Evolutionary conservation across 2,888 invertebrate species (phyloP), one percentile per base, ranked within the genome.

Genomic region (Drosophila kanekoi): DNA sequence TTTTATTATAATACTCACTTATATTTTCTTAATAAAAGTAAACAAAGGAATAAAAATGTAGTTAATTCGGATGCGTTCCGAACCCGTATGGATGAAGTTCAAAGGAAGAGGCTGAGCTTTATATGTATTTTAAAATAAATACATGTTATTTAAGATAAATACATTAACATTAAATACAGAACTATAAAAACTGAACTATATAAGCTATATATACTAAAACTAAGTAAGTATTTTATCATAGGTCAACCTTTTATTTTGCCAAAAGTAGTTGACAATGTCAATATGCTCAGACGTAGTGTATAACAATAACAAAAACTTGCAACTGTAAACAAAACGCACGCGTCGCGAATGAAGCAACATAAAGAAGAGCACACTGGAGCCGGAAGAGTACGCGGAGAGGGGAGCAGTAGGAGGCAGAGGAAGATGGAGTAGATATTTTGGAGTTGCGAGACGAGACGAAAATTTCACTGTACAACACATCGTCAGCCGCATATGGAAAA

Each of bases 401-500:
- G 5, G 0, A 9, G 9, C 0, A 5, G 38, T 1, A 11, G 18
- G 16, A 40, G 35, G 18, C 14, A 40, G 35, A 2, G 5, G 8
- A 1, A 11, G 10, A 37, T 32, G 16, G 11, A 37, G 37, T 20
- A 28, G 13, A 14, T 18, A 18, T n/a, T 20, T 40, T 56, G 20
- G 14, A 67, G 72, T 49, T 51, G 20, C 48, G 35, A 79, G 68
- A 68, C 64, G 63, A 81, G 63, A 72, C 61, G 78, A 75, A 81
- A 82, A 84, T 85, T 87, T 82, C 87, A 76, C 82, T 87, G 70
- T 48, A 52, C 59, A 67, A 11, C 64, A 49, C 73, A 45, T 47
- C 66, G 51, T 58, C 77, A 45, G 84, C 51, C 75, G 66, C 88
- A 83, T 88, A 80, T 86, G 84, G 84, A 76, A 88, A 88, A 88